Base-by-base conservation (phyloP, 1,140 invertebrate species). In the Lerema accius region DNA sequence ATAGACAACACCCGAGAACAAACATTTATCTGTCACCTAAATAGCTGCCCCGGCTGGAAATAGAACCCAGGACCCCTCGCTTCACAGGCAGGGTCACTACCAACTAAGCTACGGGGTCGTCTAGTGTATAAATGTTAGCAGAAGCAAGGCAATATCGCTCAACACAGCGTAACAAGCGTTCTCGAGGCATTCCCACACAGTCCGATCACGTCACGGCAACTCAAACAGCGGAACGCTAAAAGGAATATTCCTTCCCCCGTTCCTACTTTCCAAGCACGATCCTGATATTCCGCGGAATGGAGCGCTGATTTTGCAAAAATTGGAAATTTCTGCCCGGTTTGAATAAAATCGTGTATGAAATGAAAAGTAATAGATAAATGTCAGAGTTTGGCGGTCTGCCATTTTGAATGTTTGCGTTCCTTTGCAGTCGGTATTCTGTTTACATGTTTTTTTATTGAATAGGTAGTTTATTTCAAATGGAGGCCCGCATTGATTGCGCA, bases 251-350 rank as follows among this genome's bases (percentile, higher is more conserved):
- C 7, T 46, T 4, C 23, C 23, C 43, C 19, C 45, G 26, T 28
- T 26, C 13, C 43, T 14, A 48, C 19, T 48, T 48, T 48, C 46
- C 23, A 11, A 28, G 45, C 45, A 48, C 45, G 45, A 48, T 28
- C 45, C n/a, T 48, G 19, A 48, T 48, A 48, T 48, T 48, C 26
- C 45, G 6, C 11, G 11, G 11, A 48, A 48, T 48, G 19, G 13
- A 48, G 26, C 26, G 45, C 45, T 48, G 45, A 48, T 48, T 48
- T 48, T 28, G 26, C 45, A 48, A 28, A 48, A 48, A 48, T 48
- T 28, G 19, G 19, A 48, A 48, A 48, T 48, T 28, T 11, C n/a
- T 26, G 28, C 45, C 11, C 45, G 45, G 2, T 48, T 48, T 48
- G 45, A 48, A 48, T 48, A 48, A 48, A 48, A 26, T 32, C 28